A percentile compares a stretch with the other conserved stretches of the same genome.
Conservation (phyloP, 2,888 invertebrate species). For the Eretmocerus hayati region DNA sequence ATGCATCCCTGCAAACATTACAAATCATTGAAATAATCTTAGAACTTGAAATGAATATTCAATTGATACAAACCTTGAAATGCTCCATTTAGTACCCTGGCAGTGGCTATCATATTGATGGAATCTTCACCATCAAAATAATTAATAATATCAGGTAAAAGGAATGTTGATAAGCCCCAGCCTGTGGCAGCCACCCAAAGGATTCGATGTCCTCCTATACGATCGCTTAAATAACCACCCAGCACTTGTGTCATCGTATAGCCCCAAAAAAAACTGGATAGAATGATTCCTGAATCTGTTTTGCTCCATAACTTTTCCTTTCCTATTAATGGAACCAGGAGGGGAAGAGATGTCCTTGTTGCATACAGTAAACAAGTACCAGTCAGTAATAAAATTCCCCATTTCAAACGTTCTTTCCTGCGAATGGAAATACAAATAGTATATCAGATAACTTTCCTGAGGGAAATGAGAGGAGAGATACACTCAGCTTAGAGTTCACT, state of each 20-base stretch:
- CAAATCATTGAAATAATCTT: neutral
- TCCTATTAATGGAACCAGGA: conserved; percentile 57
- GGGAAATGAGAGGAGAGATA: too few species aligned
- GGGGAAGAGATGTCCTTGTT: conserved; percentile 60
- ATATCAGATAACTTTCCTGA: too few species aligned
- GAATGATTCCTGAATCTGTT: conserved; percentile 61
- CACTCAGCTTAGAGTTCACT: too few species aligned
- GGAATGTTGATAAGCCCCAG: conserved; percentile 53
- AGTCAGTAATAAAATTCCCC: conserved; percentile 55
- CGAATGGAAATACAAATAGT: too few species aligned
- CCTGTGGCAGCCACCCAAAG: conserved; percentile 57
- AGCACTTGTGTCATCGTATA: conserved; percentile 60
- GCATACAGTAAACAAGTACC: conserved; percentile 63
- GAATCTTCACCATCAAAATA: conserved; percentile 47
- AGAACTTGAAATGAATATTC: neutral
- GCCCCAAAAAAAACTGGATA: conserved; percentile 70
- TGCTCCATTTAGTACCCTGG: conserved; percentile 59
- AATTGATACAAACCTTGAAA: conserved; percentile 51
- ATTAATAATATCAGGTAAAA: conserved; percentile 52
- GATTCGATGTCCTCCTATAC: conserved; percentile 60
- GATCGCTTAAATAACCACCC: conserved; percentile 55
- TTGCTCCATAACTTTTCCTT: conserved; percentile 62
- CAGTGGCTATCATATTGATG: conserved; percentile 53
- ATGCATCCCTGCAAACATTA: conserved; percentile 52
- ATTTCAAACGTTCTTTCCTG: conserved; percentile 52